These are phyloP conservation scores for Laodelphax striatellus DNA, from an alignment of 1,140 invertebrate genomes.

Conservation along the genomic window DNA sequence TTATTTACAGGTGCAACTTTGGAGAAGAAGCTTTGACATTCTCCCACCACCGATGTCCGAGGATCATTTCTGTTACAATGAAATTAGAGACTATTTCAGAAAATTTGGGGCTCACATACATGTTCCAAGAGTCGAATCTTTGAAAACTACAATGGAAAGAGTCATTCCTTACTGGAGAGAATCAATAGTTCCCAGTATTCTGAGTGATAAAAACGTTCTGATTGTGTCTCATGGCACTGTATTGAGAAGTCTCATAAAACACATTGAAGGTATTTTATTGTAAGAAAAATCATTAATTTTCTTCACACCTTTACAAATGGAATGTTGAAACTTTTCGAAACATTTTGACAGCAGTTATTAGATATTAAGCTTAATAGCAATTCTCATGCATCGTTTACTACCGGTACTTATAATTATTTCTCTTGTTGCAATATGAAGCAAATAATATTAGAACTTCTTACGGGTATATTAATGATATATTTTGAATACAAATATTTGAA, in stretches of 20 bases:
- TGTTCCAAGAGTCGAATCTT: slow-evolving; percentile 52
- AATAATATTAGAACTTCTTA: too few species aligned
- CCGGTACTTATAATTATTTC: too few species aligned
- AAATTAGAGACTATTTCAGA: slow-evolving; percentile 39
- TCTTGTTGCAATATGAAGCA: too few species aligned
- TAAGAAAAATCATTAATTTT: slow-evolving; percentile 2
- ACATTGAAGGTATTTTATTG: slow-evolving; percentile 49
- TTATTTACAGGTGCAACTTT: slow-evolving; percentile 38
- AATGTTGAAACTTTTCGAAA: too few species aligned
- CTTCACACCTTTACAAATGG: too few species aligned
- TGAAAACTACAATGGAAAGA: slow-evolving; percentile 48
- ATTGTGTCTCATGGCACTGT: slow-evolving; percentile 62
- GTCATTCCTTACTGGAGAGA: slow-evolving; percentile 55
- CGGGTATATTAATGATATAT: too few species aligned
- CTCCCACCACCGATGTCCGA: slow-evolving; percentile 82
- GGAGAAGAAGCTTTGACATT: slow-evolving; percentile 85
- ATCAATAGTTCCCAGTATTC: slow-evolving; percentile 47
- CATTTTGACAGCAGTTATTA: too few species aligned
- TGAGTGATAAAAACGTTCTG: slow-evolving; percentile 44
- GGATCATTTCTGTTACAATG: slow-evolving; percentile 66
- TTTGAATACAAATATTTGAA: too few species aligned
- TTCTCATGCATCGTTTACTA: too few species aligned
- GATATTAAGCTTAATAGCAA: too few species aligned
- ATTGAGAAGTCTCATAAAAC: slow-evolving; percentile 54
- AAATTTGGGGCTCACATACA: slow-evolving; percentile 32